Evolutionary conservation across 2,113 vertebrate genomes (phyloP), one percentile per base, ranked within the genome.

Genomic region (Neodontobutis hainanensis): DNA sequence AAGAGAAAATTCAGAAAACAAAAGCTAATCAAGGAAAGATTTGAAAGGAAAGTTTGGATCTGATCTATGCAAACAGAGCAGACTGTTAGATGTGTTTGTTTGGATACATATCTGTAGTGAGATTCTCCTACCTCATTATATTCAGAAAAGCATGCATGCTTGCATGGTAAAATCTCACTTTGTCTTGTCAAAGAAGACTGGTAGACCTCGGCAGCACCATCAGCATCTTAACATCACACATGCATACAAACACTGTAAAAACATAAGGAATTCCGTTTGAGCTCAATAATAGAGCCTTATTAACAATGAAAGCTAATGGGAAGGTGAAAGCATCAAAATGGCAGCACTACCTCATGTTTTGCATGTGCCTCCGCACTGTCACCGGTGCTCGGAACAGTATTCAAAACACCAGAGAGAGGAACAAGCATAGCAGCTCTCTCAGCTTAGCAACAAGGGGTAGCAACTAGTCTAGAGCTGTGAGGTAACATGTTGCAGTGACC

Each of bases 371-470:
- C 65, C 78, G 69, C 59, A 51, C 61, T 55, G 61, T 82, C 62
- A 42, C 68, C 64, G 69, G 65, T 75, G 50, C 61, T 58, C 34
- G 48, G 65, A 43, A 38, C 50, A 47, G 70, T 53, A 75, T 80
- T 70, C 65, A 73, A 86, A 89, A 66, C 70, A 76, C 67, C 61
- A 71, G 57, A 83, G 59, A 83, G 77, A 80, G 69, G 66, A 83
- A 63, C 74, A 46, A 77, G 76, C 76, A 80, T 70, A 65, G 68
- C 66, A 70, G 82, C 83, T 82, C 67, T 80, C 82, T 85, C 79
- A 80, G 84, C 82, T 87, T 87, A 85, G 88, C 86, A 86, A 88
- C 84, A 82, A 85, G 82, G 78, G 78, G 67, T 86, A 80, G 83
- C 83, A 91, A 88, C 85, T 80, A 80, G 79, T 75, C 49, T 55